Conservation (phyloP, 2,113 vertebrate genomes). For the Agapornis roseicollis region DNA sequence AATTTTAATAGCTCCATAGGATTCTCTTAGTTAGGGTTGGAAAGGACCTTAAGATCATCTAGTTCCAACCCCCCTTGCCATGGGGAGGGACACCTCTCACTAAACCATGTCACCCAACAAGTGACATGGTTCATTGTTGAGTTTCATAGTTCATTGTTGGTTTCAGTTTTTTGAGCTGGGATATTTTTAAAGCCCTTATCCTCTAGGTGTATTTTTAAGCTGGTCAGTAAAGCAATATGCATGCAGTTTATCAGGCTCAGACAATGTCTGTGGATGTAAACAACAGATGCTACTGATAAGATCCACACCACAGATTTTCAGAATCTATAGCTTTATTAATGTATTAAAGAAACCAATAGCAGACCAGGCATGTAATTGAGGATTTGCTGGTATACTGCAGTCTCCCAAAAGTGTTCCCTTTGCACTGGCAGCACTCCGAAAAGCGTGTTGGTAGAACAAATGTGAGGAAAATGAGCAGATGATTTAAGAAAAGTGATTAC, state of each 20-base stretch:
- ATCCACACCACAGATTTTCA: background rate
- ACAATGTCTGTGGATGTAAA: background rate
- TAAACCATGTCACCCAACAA: no score
- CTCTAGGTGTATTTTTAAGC: background rate
- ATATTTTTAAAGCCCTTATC: background rate
- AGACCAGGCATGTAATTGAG: background rate
- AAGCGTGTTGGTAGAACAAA: background rate
- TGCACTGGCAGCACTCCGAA: background rate
- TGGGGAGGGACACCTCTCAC: no score
- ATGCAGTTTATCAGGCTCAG: background rate
- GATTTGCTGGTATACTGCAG: background rate
- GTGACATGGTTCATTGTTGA: no score
- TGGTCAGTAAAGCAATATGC: background rate
- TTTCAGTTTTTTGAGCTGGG: background rate
- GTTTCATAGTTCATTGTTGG: background rate
- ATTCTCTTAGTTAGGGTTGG: background rate
- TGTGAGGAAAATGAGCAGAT: background rate
- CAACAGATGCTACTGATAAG: background rate
- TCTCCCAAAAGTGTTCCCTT: background rate
- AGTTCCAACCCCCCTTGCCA: no score
- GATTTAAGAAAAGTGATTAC: background rate
- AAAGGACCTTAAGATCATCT: no score
- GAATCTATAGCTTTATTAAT: constrained; percentile 1
- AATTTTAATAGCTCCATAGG: background rate
- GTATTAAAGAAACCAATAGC: background rate